A percentile compares a stretch with the other conserved stretches of the same genome.
Evolutionary conservation across 2,113 vertebrate genomes (phyloP).

Genomic region (Oncorhynchus gorbuscha): DNA sequence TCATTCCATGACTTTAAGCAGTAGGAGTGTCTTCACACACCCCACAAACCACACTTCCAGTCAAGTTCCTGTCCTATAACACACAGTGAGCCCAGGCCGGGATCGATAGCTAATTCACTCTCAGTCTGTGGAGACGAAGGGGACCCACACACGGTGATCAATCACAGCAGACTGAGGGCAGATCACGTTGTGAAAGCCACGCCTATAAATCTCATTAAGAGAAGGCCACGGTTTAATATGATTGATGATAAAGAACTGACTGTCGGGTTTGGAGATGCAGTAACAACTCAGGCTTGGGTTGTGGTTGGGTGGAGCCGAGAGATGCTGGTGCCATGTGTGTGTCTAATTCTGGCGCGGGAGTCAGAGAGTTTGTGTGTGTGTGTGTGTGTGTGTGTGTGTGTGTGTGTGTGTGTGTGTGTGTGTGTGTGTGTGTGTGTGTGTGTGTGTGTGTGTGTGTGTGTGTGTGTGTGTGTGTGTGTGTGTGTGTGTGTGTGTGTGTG

Average conservation of each 20-base stretch:
- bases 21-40: conserved; percentile 25
- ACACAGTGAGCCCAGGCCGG: conserved; percentile 17
- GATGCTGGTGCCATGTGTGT: conserved; percentile 10
- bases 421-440: neutral
- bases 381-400: too few species aligned
- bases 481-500: neutral
- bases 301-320: conserved; percentile 2
- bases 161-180: conserved; percentile 27
- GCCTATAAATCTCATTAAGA: conserved; percentile 24
- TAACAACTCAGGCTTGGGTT: neutral
- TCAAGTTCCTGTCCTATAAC: neutral
- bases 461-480: neutral
- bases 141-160: conserved; percentile 35
- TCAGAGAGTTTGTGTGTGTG: neutral
- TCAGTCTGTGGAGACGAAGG: conserved; percentile 35
- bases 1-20: conserved; percentile 36
- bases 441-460: neutral
- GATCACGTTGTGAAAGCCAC: conserved; percentile 24
- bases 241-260: conserved; percentile 22
- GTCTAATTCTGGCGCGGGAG: conserved; percentile 14
- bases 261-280: neutral
- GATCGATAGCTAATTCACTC: conserved; percentile 54
- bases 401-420: neutral
- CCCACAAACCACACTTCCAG: conserved; percentile 24
- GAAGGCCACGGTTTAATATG: conserved; percentile 7